These are phyloP conservation scores for Panagrolaimus sp. DNA, from an alignment of 1,140 invertebrate genomes.

Conservation along the genomic window DNA sequence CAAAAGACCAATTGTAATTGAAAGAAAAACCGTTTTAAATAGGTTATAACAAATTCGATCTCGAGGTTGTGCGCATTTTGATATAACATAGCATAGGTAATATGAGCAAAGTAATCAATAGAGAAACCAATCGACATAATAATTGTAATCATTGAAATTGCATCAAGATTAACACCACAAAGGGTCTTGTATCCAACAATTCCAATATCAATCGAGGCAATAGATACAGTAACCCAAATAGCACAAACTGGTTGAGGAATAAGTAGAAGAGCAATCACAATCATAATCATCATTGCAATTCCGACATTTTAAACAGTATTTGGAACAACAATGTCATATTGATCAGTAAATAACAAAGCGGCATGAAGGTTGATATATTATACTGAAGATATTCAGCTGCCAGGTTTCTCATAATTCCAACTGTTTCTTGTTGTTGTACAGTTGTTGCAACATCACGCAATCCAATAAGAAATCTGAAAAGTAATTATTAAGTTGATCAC, in stretches of 20 bases:
- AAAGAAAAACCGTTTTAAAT: conserved; percentile 91
- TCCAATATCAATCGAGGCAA: conserved; percentile 86
- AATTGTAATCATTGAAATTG: conserved; percentile 95
- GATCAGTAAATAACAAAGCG: conserved; percentile 90
- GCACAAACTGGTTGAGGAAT: conserved; percentile 88
- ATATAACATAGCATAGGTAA: conserved; percentile 91
- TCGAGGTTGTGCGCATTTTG: conserved; percentile 67
- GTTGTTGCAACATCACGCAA: conserved; percentile 55
- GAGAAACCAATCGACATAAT: conserved; percentile 98
- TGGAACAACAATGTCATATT: conserved; percentile 57
- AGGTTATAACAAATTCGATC: conserved; percentile 78
- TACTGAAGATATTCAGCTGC: conserved; percentile 71
- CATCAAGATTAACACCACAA: conserved; percentile 88
- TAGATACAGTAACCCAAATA: conserved; percentile 87
- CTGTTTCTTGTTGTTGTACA: conserved; percentile 52
- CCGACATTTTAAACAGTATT: conserved; percentile 78
- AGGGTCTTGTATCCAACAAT: conserved; percentile 93
- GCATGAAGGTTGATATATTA: conserved; percentile 85
- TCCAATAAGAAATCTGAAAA: conserved; percentile 53
- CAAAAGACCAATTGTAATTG: conserved; percentile 77
- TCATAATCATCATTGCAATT: conserved; percentile 85
- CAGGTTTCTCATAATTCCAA: conserved; percentile 60
- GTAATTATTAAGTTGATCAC: no score
- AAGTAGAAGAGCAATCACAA: conserved; percentile 89
- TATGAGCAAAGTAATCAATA: conserved; percentile 93